Base-by-base conservation (phyloP, 1,140 invertebrate genomes). In the Macrocentrus cingulum region DNA sequence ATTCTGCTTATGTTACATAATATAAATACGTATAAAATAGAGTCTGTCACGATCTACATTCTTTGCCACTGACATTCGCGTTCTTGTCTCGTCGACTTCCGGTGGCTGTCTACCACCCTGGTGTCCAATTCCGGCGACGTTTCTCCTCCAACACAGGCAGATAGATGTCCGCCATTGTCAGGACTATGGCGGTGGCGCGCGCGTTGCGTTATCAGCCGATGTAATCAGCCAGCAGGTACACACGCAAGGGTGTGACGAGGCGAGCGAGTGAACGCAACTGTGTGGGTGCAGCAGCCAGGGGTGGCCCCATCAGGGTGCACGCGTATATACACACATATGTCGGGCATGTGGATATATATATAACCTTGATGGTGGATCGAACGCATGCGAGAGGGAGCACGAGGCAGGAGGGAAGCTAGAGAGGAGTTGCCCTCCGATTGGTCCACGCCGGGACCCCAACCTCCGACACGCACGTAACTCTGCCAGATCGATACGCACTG, bases 401-500 rank as follows among this genome's bases (percentile, higher is more conserved):
- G 25, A 48, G 53, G 2, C 15, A 42, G 34, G 34, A 34, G 45
- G 32, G 34, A 13, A 25, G 49, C 11, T 34, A 39, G 63, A 61
- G 63, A 69, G 64, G 60, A 75, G 74, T 76, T 63, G 70, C 70
- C 75, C 71, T 79, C 65, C 68, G 71, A 80, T 80, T 80, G 77
- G 77, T 77, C 74, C 72, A 70, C 58, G 59, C 66, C 65, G 61
- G 67, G 68, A 71, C 71, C 70, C 72, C 73, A 76, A 73, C 70
- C 74, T 73, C 68, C 70, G 66, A 67, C 74, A 77, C 75, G 74
- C 74, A 76, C 69, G 67, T 68, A 75, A 77, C 69, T 62, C 68
- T 64, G 71, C 70, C 69, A 70, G 77, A 80, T 80, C 77, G 77
- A 79, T 79, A 79, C 77, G 77, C 77, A 78, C 77, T 79, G 77